These are phyloP conservation scores for Nymphicus hollandicus DNA, from an alignment of 2,113 vertebrate genomes.

Conservation along the genomic window DNA sequence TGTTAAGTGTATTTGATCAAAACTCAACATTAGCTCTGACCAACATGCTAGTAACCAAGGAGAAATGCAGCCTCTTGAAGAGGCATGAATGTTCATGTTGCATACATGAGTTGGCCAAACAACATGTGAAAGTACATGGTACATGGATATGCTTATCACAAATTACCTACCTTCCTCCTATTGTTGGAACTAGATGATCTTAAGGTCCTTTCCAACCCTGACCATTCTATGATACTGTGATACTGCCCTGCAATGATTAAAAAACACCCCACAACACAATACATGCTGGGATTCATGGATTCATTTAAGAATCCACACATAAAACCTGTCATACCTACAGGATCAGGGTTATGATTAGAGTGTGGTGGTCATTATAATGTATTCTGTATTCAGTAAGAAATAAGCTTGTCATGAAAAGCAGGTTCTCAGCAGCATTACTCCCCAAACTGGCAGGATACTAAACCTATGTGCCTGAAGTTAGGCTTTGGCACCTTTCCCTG, in stretches of 20 bases:
- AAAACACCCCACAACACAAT: neutral
- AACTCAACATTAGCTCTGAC: neutral
- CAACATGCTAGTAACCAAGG: neutral
- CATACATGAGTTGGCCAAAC: neutral
- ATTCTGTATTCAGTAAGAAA: neutral
- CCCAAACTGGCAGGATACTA: rapidly evolving
- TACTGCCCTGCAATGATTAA: neutral
- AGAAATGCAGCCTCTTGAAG: neutral
- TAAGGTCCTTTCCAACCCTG: neutral
- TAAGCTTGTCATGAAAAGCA: neutral
- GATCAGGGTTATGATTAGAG: neutral
- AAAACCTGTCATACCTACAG: neutral
- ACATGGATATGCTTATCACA: neutral
- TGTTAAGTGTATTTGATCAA: neutral
- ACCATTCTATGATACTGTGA: neutral
- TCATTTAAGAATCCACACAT: neutral
- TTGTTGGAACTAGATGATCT: neutral
- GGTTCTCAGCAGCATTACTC: neutral
- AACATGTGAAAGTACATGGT: neutral
- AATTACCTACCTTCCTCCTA: neutral
- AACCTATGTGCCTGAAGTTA: neutral
- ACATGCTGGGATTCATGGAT: neutral
- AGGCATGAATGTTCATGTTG: neutral
- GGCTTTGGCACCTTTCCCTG: neutral
- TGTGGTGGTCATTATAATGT: neutral